A percentile compares a stretch with the other conserved stretches of the same genome.
Conservation (phyloP, 2,113 vertebrate species). For the Macquaria ambigua region DNA sequence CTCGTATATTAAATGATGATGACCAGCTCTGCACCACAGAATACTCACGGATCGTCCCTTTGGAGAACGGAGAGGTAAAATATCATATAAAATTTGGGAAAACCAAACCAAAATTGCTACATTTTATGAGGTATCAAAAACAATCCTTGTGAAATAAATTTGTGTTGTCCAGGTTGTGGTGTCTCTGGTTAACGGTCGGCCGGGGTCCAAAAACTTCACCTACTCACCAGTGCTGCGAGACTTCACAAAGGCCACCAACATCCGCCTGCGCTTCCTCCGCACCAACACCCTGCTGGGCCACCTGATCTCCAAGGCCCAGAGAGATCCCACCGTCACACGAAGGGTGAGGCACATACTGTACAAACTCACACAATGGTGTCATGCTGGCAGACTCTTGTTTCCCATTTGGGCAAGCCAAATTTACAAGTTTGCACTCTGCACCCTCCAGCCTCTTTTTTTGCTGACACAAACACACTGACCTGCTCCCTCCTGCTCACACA, state of each 20-base stretch:
- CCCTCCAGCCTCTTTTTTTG: conserved; percentile 32
- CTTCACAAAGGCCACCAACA: conserved; percentile 94
- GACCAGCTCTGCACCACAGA: conserved; percentile 92
- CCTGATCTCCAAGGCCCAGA: conserved; percentile 91
- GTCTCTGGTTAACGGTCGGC: conserved; percentile 91
- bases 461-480: conserved; percentile 58
- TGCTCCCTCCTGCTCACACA: conserved; percentile 45
- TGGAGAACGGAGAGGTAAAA: conserved; percentile 94
- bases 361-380: conserved; percentile 46
- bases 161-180: conserved; percentile 88
- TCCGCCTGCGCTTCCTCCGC: conserved; percentile 91
- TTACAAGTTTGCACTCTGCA: conserved; percentile 21
- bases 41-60: conserved; percentile 90
- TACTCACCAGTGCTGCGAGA: conserved; percentile 88
- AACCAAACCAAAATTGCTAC: background rate
- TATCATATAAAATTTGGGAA: background rate
- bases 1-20: conserved; percentile 80
- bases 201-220: conserved; percentile 90
- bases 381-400: conserved; percentile 29
- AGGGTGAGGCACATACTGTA: conserved; percentile 84
- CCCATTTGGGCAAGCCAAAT: conserved; percentile 48
- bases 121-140: background rate
- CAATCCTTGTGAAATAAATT: background rate
- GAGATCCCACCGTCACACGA: conserved; percentile 92
- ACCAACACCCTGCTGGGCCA: conserved; percentile 94